Percentiles rank a stretch among this genome's conserved stretches.
Evolutionary conservation across 2,888 invertebrate species (phyloP).

Genomic region (Apamea sordens): DNA sequence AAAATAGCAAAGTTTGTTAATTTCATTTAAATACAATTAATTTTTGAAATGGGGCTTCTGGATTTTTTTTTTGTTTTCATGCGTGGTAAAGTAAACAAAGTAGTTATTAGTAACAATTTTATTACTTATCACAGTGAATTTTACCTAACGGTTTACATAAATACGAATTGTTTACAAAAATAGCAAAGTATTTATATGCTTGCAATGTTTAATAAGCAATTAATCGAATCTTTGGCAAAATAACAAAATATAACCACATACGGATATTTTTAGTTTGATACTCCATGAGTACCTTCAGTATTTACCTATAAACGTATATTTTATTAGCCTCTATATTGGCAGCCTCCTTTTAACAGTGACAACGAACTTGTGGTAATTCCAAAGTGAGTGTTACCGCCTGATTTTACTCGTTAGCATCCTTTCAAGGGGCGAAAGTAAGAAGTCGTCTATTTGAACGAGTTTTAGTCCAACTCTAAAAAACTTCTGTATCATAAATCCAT

Average conservation of each 20-base stretch:
- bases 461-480: not conserved
- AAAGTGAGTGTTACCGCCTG: not conserved
- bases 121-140: constrained; percentile 82
- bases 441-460: too few species aligned
- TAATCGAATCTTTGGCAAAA: constrained; percentile 73
- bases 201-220: constrained; percentile 47
- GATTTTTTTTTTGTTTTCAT: constrained; percentile 62
- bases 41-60: too few species aligned
- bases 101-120: constrained; percentile 70
- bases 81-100: constrained; percentile 51
- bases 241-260: constrained; percentile 11
- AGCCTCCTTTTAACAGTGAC: constrained; percentile 1
- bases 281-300: not conserved
- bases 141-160: constrained; percentile 63
- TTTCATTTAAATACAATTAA: too few species aligned
- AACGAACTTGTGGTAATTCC: not conserved
- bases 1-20: constrained; percentile 53
- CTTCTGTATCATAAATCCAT: not conserved
- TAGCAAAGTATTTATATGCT: constrained; percentile 43
- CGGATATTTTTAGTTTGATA: not conserved
- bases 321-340: constrained; percentile 21
- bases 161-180: constrained; percentile 57
- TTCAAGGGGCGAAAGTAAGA: not conserved
- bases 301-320: not conserved
- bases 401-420: not conserved